Evolutionary conservation across 2,797 vertebrate species (phyloP).

Genomic region (Anas bernieri): DNA sequence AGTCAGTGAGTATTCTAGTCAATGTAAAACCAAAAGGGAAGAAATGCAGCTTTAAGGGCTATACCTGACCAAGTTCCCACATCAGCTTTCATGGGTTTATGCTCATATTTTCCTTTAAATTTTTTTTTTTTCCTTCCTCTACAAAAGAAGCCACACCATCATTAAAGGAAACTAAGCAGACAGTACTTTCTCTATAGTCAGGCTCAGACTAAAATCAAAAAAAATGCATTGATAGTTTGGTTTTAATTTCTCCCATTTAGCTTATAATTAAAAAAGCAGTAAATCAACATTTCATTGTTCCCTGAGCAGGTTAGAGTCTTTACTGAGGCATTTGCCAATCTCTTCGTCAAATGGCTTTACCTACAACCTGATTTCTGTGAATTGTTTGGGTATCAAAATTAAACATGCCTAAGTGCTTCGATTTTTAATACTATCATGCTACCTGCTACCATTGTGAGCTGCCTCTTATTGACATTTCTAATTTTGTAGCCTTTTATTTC

Average conservation of each 20-base stretch:
- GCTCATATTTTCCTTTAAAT: constrained; percentile 38
- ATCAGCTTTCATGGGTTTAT: background rate
- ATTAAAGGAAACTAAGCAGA: constrained; percentile 24
- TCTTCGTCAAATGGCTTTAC: background rate
- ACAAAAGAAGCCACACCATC: background rate
- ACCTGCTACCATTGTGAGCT: background rate
- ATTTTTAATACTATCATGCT: background rate
- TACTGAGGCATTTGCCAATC: background rate
- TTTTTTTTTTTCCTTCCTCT: background rate
- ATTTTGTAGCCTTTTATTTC: background rate
- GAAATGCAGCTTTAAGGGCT: background rate
- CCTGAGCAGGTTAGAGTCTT: background rate
- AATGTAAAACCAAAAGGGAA: constrained; percentile 27
- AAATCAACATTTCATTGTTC: background rate
- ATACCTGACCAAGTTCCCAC: background rate
- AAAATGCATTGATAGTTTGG: background rate
- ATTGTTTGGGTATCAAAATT: background rate
- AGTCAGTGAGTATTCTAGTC: background rate
- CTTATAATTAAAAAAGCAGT: background rate
- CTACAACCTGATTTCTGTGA: background rate
- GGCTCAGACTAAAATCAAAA: background rate
- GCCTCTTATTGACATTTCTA: background rate
- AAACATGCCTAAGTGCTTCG: background rate
- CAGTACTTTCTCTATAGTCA: background rate
- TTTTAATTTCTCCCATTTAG: constrained; percentile 1